Evolutionary conservation across 2,797 vertebrate genomes (phyloP).

Genomic region (Anabas testudineus): DNA sequence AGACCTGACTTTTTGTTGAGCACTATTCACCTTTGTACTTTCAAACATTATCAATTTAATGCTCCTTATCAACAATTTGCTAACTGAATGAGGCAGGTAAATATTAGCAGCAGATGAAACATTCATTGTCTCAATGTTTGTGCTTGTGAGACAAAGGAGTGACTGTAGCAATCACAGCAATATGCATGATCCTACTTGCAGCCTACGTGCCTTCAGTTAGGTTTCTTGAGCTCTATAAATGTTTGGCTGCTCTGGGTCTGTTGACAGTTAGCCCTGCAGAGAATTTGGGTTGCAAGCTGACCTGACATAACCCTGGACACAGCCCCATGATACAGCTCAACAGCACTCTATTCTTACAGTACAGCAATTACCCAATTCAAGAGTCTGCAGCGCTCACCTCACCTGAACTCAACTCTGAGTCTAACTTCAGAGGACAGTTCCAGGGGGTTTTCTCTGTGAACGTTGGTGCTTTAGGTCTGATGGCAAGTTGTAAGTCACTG

Average conservation of each 20-base stretch:
- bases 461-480: no score
- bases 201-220: no score
- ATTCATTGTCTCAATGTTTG: not conserved
- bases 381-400: not conserved
- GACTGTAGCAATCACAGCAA: not conserved
- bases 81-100: not conserved
- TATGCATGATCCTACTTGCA: not conserved
- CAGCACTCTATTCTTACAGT: not conserved
- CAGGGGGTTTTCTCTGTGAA: not conserved
- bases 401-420: not conserved
- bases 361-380: not conserved
- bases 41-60: not conserved
- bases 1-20: no score
- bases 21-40: not conserved
- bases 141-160: no score
- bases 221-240: not conserved
- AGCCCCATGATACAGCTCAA: not conserved
- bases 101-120: not conserved
- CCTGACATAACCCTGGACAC: slow-evolving; percentile 10
- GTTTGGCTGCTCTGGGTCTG: not conserved
- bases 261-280: not conserved
- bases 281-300: not conserved
- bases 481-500: no score
- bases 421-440: not conserved
- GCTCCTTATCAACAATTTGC: no score